Percentiles rank a stretch among this genome's conserved stretches.
Conservation (phyloP, 37 sponge, comb jelly and placozoan genomes). For the Aplysina aerophoba region DNA sequence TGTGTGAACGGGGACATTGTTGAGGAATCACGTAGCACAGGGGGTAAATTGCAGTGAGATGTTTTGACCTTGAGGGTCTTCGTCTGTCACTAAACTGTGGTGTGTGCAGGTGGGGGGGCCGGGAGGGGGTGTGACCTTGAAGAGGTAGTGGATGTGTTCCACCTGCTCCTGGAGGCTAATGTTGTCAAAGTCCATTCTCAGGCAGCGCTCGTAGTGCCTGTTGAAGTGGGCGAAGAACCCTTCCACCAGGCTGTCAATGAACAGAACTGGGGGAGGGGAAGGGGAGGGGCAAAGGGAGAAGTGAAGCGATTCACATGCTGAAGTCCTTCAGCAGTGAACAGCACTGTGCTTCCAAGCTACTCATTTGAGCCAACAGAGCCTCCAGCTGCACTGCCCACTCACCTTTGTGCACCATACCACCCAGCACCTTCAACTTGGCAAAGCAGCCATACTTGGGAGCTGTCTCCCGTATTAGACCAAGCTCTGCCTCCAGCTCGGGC, state of each 20-base stretch:
- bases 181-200: slow-evolving; percentile 59
- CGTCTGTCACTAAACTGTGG: neutral
- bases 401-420: neutral
- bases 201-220: slow-evolving; percentile 62
- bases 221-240: slow-evolving; percentile 76
- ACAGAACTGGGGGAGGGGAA: slow-evolving; percentile 49
- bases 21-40: too few species aligned
- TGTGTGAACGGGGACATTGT: neutral
- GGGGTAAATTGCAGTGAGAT: too few species aligned
- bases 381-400: neutral
- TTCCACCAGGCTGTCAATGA: slow-evolving; percentile 75
- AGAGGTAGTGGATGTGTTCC: slow-evolving; percentile 66
- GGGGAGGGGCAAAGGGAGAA: neutral
- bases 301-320: neutral
- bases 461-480: slow-evolving; percentile 58
- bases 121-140: slow-evolving; percentile 43
- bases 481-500: slow-evolving; percentile 69
- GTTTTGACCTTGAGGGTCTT: too few species aligned
- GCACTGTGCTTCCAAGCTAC: neutral
- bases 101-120: neutral
- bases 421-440: slow-evolving; percentile 64
- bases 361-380: neutral
- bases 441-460: slow-evolving; percentile 72
- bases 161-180: slow-evolving; percentile 70
- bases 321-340: too few species aligned